Base-by-base conservation (phyloP, 2,888 invertebrate genomes). In the Octonoba sinensis region DNA sequence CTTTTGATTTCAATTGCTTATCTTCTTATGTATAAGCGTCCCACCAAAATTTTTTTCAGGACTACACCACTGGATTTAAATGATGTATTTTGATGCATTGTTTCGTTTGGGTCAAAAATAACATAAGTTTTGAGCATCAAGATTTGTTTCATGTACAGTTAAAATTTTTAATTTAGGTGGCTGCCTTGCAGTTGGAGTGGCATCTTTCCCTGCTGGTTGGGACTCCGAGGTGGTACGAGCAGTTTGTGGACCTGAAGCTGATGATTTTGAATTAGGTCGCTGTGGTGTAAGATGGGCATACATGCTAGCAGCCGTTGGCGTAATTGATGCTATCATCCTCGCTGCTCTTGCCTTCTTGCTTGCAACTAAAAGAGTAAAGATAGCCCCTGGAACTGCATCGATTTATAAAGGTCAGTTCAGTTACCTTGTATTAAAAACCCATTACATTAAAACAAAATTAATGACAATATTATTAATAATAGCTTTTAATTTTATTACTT, bases 271-370 rank as follows among this genome's bases (percentile, higher is more conserved):
- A 87, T 86, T 92, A 87, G 97, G 96, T 47, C 92, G 93, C 27
- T 98, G 98, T 88, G 94, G 93, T 84, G 92, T 98, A 73, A 92
- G 96, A 86, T 96, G 96, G 96, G 97, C 97, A 4, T 97, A 95
- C 89, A 92, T 97, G 12, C 91, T 98, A 86, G 97, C 96, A 6
- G 94, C 95, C 82, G 96, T 98, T 84, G 96, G 94, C 0, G 93
- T 95, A 74, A 89, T 89, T 81, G 96, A 96, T 88, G 95, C 95
- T 66, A 90, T 93, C 70, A 95, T 96, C 83, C 91, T 97, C 84
- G 93, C 97, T 0, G 93, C 95, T 0, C 91, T 98, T 77, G 97
- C 97, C n/a, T 97, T 98, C 89, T 95, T 97, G 86, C 91, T 98
- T 85, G 97, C 96, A 47, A 94, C 95, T 8, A 90, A 96, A 76